Conservation (phyloP, 2,113 vertebrate species). For the Petaurus breviceps region DNA sequence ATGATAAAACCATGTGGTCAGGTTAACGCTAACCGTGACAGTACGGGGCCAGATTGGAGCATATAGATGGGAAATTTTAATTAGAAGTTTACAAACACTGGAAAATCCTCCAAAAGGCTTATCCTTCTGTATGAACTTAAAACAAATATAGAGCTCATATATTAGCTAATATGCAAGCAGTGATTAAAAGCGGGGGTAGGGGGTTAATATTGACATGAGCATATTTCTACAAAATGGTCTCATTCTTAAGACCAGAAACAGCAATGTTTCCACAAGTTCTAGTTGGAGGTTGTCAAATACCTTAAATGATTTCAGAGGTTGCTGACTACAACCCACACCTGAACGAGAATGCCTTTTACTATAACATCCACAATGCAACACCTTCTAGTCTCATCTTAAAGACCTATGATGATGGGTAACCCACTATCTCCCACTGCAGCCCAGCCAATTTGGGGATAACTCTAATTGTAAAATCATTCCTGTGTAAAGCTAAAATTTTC, state of each 20-base stretch:
- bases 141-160: conserved; percentile 73
- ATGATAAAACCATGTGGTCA: conserved; percentile 80
- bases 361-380: not conserved
- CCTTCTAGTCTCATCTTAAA: not conserved
- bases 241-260: conserved; percentile 19
- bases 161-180: conserved; percentile 55
- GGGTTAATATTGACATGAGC: conserved; percentile 37
- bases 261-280: conserved; percentile 33
- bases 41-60: conserved; percentile 77
- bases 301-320: not conserved
- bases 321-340: not conserved
- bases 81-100: conserved; percentile 84
- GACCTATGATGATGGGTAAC: not conserved
- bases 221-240: conserved; percentile 31
- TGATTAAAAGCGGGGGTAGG: conserved; percentile 4
- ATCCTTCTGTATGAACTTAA: conserved; percentile 79
- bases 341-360: not conserved
- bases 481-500: not conserved
- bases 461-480: not conserved
- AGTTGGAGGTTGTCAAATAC: conserved; percentile 28
- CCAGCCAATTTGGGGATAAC: not conserved
- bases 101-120: conserved; percentile 81
- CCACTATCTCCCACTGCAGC: not conserved
- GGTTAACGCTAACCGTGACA: conserved; percentile 82
- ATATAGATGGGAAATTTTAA: conserved; percentile 80